Conservation (phyloP, 2,797 vertebrate species). For the Gymnoscopelus braueri region DNA sequence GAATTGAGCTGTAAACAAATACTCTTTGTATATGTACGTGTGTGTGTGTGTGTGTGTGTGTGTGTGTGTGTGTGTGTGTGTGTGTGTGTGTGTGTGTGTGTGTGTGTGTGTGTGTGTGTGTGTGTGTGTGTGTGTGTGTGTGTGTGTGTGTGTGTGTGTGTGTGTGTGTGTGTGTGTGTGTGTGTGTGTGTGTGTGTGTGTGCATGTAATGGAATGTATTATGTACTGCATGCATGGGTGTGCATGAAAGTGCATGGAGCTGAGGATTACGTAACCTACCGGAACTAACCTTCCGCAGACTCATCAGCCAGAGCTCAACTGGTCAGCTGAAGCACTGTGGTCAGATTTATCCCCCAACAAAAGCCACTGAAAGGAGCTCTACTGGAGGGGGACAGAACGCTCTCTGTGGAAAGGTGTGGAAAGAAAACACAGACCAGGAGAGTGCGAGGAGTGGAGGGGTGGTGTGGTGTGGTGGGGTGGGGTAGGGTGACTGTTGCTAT, state of each 20-base stretch:
- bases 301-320: constrained; percentile 11
- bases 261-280: constrained; percentile 38
- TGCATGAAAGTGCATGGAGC: neutral
- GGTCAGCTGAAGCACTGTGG: constrained; percentile 14
- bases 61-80: neutral
- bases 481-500: neutral
- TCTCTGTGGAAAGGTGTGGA: constrained; percentile 41
- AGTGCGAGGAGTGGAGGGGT: constrained; percentile 4
- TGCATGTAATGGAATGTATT: neutral
- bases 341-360: constrained; percentile 33
- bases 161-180: neutral
- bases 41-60: neutral
- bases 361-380: constrained; percentile 41
- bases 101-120: constrained; percentile 1
- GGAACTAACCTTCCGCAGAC: constrained; percentile 28
- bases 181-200: neutral
- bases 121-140: neutral
- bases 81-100: neutral
- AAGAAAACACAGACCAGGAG: neutral
- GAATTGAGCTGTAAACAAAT: neutral
- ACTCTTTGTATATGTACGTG: neutral
- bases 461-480: neutral
- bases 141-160: neutral
- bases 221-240: neutral
- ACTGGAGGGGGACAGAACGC: constrained; percentile 31